Base-by-base conservation (phyloP, 1,140 invertebrate species). In the Diuraphis noxia region DNA sequence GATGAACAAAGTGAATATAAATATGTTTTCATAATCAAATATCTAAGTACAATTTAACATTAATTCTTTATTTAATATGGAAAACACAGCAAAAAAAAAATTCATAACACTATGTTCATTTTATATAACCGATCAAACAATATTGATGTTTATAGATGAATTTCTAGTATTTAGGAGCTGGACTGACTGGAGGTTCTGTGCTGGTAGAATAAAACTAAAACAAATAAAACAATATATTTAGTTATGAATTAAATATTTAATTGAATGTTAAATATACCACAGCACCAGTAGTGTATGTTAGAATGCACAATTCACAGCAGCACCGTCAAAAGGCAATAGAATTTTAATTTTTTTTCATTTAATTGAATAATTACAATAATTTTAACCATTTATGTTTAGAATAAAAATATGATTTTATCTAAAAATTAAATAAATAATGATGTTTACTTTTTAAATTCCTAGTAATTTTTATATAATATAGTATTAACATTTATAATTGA, bases 171-270 rank as follows among this genome's bases (percentile, higher is more conserved):
- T 91, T 91, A 49, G 89, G 89, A 30, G 89, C 89, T 82, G 77
- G 89, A 9, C 89, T 91, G 25, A 52, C 77, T 91, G 89, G 89
- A 17, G 89, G 21, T 40, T 52, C 77, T 91, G 19, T 6, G 2
- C n/a, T 81, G 7, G 77, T 7, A 40, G 89, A 91, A 82, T 91
- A 91, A 82, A 91, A 91, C 89, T 91, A 36, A 81, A 82, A 91
- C 30, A 52, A 81, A 82, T 43, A 81, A 72, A 82, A 79, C 23
- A 86, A 56, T 34, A 34, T 7, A 19, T 82, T 52, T 90, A 41
- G 13, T 41, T 36, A 46, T 34, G 1, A 46, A 7, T 77, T 43
- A 10, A 43, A 30, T 85, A 38, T 21, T 34, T 21, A 21, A 41
- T 82, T 82, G 3, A 82, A 30, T 7, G 5, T 79, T 8, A 36